A percentile compares a stretch with the other conserved stretches of the same genome.
phyloP scores from a whole-genome alignment of 2,113 vertebrate species.

The Callospermophilus lateralis region DNA sequence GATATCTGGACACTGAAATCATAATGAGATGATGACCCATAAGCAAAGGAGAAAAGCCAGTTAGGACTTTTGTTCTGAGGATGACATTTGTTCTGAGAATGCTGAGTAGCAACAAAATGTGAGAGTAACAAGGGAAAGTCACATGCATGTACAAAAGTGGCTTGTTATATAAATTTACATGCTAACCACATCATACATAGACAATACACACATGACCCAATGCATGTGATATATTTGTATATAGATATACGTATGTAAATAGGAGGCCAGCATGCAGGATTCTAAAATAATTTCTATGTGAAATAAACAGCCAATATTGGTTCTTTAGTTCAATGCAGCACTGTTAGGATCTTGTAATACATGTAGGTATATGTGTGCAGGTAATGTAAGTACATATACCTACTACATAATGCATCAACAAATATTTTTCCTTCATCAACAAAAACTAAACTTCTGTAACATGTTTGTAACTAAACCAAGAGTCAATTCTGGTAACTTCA shows the following conservation, averaged over 20 bases:
- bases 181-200: neutral
- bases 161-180: neutral
- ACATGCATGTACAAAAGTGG: neutral
- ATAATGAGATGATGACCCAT: neutral
- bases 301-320: neutral
- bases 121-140: neutral
- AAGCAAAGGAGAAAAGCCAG: neutral
- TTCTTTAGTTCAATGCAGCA: neutral
- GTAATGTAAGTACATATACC: neutral
- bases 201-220: neutral
- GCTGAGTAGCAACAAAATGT: neutral
- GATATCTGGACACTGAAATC: neutral
- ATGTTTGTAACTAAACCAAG: neutral
- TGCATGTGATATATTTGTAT: no score
- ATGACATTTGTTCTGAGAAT: neutral
- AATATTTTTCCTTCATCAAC: slow-evolving; percentile 20
- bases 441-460: neutral
- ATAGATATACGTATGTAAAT: neutral
- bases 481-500: neutral
- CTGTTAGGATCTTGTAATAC: neutral
- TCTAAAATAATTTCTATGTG: slow-evolving; percentile 2
- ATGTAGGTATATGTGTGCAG: neutral
- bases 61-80: neutral
- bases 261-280: neutral
- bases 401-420: neutral